These are phyloP conservation scores for Sebastes kiyomatsui DNA, from an alignment of 2,797 vertebrate genomes.

Conservation along the genomic window DNA sequence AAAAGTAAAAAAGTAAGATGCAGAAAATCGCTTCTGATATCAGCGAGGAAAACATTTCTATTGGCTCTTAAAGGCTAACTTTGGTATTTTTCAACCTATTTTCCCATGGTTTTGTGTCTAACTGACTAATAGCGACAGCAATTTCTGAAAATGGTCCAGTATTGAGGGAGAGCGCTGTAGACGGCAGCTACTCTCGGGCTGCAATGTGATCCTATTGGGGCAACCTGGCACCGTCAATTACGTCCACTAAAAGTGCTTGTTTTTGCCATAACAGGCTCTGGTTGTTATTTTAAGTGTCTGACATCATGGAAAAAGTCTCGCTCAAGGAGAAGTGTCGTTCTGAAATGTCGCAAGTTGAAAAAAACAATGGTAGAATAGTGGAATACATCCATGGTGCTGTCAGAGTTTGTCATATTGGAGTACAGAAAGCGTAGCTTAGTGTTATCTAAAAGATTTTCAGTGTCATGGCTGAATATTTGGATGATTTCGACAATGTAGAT, in stretches of 20 bases:
- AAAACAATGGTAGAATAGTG: neutral
- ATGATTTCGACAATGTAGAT: too few species aligned
- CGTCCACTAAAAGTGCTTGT: neutral
- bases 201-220: neutral
- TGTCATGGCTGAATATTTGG: neutral
- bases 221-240: neutral
- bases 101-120: neutral
- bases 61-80: neutral
- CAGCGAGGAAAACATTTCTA: neutral
- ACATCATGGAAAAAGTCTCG: too few species aligned
- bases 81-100: neutral
- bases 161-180: neutral
- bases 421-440: too few species aligned
- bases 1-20: neutral
- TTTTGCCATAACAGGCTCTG: neutral
- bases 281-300: neutral
- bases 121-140: neutral
- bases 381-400: neutral
- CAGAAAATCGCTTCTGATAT: constrained; percentile 16
- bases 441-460: neutral
- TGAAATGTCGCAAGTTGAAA: too few species aligned
- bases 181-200: neutral
- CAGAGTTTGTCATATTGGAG: neutral
- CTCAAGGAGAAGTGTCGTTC: too few species aligned
- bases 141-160: neutral